These are phyloP conservation scores for Platerodrilus igneus DNA, from an alignment of 2,888 invertebrate genomes.

Conservation along the genomic window DNA sequence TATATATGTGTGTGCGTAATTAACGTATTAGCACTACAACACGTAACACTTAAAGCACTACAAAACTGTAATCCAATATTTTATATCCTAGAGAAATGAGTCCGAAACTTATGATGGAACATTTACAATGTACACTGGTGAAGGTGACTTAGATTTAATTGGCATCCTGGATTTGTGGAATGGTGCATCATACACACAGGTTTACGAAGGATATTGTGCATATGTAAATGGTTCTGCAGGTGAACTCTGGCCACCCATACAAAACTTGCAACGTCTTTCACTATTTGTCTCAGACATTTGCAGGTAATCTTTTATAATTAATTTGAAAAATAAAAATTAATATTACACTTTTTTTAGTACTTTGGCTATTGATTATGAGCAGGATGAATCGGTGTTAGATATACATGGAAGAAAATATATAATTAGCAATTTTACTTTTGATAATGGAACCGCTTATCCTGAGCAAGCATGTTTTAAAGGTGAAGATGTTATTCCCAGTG, in stretches of 20 bases:
- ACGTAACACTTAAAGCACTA: too few relatives aligned
- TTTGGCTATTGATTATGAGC: constrained; percentile 42
- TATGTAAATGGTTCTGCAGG: constrained; percentile 69
- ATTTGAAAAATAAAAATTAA: background rate
- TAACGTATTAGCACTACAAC: too few relatives aligned
- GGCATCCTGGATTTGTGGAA: constrained; percentile 73
- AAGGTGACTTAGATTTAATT: constrained; percentile 57
- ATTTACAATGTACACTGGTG: constrained; percentile 74
- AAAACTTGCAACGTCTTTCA: constrained; percentile 53
- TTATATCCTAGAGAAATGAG: constrained; percentile 63
- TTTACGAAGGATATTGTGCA: constrained; percentile 60
- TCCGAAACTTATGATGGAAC: constrained; percentile 70
- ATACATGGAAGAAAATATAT: constrained; percentile 53
- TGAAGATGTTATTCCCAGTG: constrained; percentile 49
- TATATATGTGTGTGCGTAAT: too few relatives aligned
- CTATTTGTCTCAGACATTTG: constrained; percentile 77
- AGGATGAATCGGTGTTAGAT: constrained; percentile 45
- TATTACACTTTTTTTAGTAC: constrained; percentile 38
- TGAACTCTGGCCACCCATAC: constrained; percentile 73
- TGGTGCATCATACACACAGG: constrained; percentile 52
- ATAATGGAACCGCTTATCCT: constrained; percentile 62
- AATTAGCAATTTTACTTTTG: constrained; percentile 63
- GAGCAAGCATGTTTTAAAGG: constrained; percentile 61
- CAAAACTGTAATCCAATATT: too few relatives aligned
- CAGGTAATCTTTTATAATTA: constrained; percentile 52